Evolutionary conservation across 2,888 invertebrate species (phyloP), one percentile per base, ranked within the genome.

Genomic region (Balanococcus diminutus): DNA sequence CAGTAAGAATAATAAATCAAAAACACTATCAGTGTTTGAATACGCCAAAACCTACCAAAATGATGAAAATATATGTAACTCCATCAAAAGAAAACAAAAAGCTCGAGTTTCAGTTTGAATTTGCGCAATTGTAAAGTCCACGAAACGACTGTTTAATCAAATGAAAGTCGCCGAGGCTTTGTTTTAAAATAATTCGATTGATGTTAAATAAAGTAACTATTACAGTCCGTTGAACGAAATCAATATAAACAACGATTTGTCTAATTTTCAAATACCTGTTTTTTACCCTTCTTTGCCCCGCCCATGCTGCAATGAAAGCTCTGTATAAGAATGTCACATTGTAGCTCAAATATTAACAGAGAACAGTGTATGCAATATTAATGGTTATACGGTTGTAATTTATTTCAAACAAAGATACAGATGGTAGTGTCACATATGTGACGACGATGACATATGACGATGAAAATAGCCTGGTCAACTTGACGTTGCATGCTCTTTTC

Each of bases 151-250:
- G 75, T 32, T 19, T 79, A 79, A 79, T 79, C 75, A 79, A 79
- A 79, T 79, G 75, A 28, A 79, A 2, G 67, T 67, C 67, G 67
- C 67, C 56, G 67, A 36, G 19, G 28, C 28, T 79, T 79, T 79
- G 75, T 79, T 79, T n/a, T 79, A 19, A 79, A 79, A 79, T 79
- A 36, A 79, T 6, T 79, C 36, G n/a, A 79, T 36, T 36, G 75
- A 79, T 36, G 31, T 79, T 79, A 19, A 36, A n/a, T 79, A 79
- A 79, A 19, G 75, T 0, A 31, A 28, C 75, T 36, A 79, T 36
- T 32, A 36, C 75, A 22, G 75, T 79, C 36, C 16, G 22, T 36
- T 36, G 19, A 36, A 36, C 75, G 19, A 11, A 79, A 79, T 79
- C 75, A 19, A 79, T 36, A 36, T 36, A 36, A 14, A 31, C 4